Percentiles rank a stretch among this genome's conserved stretches.
These are phyloP conservation scores for Agrypnia vestita DNA, from an alignment of 1,140 invertebrate species.

Conservation along the genomic window DNA sequence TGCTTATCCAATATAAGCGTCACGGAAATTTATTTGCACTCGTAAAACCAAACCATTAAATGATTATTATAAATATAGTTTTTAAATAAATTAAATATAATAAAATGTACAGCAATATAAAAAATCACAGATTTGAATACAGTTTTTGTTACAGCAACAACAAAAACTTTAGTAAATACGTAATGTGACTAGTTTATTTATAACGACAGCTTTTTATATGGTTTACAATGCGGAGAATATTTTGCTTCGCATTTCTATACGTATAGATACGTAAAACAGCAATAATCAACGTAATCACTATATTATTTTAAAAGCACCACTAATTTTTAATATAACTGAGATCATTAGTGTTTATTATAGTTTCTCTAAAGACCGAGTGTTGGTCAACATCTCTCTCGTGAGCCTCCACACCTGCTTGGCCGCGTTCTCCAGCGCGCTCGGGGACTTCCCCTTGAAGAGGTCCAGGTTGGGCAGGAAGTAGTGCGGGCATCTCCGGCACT, in stretches of 20 bases:
- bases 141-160: too few relatives aligned
- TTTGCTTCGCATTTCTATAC: constrained; percentile 17
- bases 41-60: too few relatives aligned
- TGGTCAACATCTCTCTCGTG: constrained; percentile 94
- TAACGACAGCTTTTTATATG: background rate
- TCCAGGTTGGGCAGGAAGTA: constrained; percentile 95
- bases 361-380: constrained; percentile 94
- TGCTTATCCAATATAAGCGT: too few relatives aligned
- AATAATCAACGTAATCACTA: constrained; percentile 75
- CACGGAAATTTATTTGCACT: too few relatives aligned
- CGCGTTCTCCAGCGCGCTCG: constrained; percentile 93
- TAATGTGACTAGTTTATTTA: constrained; percentile 2
- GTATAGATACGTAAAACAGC: background rate
- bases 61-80: too few relatives aligned
- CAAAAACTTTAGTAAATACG: too few relatives aligned
- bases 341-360: constrained; percentile 87
- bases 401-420: constrained; percentile 98
- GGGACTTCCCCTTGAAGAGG: constrained; percentile 95
- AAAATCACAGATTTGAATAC: constrained; percentile 9
- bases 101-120: too few relatives aligned
- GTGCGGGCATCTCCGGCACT: constrained; percentile 96
- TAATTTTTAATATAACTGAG: constrained; percentile 88
- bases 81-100: too few relatives aligned
- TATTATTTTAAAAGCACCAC: constrained; percentile 79
- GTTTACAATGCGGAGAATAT: background rate